phyloP scores from a whole-genome alignment of 2,113 vertebrate genomes.

The Lipotes vexillifer region DNA sequence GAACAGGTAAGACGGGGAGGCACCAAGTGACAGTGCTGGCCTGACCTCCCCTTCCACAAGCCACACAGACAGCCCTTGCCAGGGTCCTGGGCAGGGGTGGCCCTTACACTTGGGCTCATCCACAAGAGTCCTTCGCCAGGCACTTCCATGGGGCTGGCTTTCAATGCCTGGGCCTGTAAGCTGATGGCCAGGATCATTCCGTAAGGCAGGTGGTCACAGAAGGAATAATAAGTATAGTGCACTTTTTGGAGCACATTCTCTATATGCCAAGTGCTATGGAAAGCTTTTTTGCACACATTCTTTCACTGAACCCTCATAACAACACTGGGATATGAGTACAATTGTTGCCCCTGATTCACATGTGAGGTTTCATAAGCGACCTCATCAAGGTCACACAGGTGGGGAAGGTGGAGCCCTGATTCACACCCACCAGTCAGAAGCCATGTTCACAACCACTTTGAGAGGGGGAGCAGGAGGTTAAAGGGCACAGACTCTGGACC shows the following conservation, averaged over 20 bases:
- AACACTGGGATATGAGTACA: accelerated
- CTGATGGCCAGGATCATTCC: background rate
- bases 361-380: background rate
- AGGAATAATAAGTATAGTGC: accelerated
- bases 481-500: background rate
- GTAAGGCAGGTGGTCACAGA: accelerated
- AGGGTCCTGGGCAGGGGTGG: background rate
- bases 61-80: background rate
- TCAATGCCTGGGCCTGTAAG: background rate
- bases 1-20: background rate
- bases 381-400: background rate
- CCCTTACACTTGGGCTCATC: background rate
- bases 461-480: background rate
- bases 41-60: accelerated
- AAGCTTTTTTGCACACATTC: accelerated
- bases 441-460: background rate
- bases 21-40: background rate
- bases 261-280: accelerated
- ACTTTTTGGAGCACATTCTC: accelerated
- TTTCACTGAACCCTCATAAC: background rate
- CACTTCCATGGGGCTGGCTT: background rate
- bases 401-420: background rate
- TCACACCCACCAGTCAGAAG: background rate
- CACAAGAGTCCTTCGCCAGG: background rate
- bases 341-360: background rate